Base-by-base conservation (phyloP, 1,140 invertebrate genomes). In the Rhopalosiphum maidis region DNA sequence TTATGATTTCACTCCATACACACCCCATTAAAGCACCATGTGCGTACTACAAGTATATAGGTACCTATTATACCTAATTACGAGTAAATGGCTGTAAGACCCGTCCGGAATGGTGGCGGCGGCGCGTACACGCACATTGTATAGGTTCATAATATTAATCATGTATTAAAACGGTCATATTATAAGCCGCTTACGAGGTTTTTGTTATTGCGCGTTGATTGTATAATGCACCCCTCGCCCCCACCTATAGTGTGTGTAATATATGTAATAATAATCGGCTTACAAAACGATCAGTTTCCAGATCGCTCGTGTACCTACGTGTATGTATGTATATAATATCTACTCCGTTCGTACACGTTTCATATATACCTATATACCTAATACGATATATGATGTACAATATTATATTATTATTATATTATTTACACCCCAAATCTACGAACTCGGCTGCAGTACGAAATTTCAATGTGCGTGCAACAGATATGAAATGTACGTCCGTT, bases 171-270 rank as follows among this genome's bases (percentile, higher is more conserved):
- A 93, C 48, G 82, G 48, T 55, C 11, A 18, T 77, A 54, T 54
- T 54, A 77, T 93, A 86, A 93, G 91, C 91, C 23, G 91, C 91
- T 93, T 93, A 85, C 91, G 37, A 90, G 48, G 91, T 85, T 93
- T 93, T 93, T 93, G 91, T 93, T 93, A 85, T 93, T 93, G 91
- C 46, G 91, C 91, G 91, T 93, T 93, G 91, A 93, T 93, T 93
- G 82, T 93, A 93, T 93, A 86, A 93, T 54, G 82, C 48, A 37
- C 9, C 82, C 91, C 35, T 51, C 55, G 46, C 48, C 48, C 9
- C 82, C 37, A 25, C 43, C 9, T 83, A 15, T 55, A 82, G n/a
- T 18, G 83, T 41, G 86, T 48, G 46, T 51, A 90, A 23, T 23
- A 82, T 46, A 83, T 83, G 46, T 48, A 25, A 83, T 92, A 82